phyloP scores from a whole-genome alignment of 2,797 vertebrate species.

The Mallotus villosus region DNA sequence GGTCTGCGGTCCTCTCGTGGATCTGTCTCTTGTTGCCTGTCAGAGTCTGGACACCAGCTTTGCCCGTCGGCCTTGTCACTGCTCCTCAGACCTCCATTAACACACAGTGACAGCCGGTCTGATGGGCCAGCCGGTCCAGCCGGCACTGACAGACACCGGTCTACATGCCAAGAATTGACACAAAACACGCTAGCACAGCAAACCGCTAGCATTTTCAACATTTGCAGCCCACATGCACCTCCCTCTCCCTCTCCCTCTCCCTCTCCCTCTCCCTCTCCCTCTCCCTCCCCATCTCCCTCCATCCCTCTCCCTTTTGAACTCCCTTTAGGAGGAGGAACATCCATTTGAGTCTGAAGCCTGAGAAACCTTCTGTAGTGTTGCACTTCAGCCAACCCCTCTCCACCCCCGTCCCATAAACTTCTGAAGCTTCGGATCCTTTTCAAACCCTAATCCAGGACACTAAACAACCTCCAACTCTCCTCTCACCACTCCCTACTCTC shows the following conservation, averaged over 20 bases:
- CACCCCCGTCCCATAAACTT: no score
- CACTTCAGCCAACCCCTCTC: background rate
- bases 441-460: constrained; percentile 58
- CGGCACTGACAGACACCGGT: constrained; percentile 13
- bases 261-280: no score
- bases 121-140: background rate
- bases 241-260: background rate
- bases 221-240: no score
- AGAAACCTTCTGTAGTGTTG: background rate
- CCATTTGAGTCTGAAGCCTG: background rate
- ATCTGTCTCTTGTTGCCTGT: background rate
- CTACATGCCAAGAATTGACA: constrained; percentile 11
- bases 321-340: background rate
- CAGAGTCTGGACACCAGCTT: background rate
- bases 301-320: background rate
- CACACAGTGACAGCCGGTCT: constrained; percentile 1
- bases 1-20: background rate
- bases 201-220: background rate
- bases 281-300: no score
- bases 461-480: constrained; percentile 46
- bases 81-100: background rate
- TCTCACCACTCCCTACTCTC: constrained; percentile 54
- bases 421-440: constrained; percentile 60
- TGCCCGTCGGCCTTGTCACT: background rate
- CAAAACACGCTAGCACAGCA: background rate